Percentiles rank a stretch among this genome's conserved stretches.
These are phyloP conservation scores for Lasioglossum lativentre DNA, from an alignment of 2,888 invertebrate species.

Conservation along the genomic window DNA sequence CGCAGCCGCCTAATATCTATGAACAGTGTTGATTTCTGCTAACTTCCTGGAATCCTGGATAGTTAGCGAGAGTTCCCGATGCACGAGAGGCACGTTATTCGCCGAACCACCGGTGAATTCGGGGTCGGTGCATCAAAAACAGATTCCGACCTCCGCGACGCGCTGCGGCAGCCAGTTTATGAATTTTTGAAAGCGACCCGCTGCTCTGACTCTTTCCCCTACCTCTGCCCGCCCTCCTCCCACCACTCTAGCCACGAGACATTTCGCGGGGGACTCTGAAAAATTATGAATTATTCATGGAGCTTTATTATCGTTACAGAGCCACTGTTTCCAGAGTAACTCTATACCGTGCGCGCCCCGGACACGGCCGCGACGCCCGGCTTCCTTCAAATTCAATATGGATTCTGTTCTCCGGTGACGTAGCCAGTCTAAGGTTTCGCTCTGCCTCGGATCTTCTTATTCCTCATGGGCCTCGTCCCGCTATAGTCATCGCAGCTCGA, in stretches of 20 bases:
- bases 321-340: slow-evolving; percentile 68
- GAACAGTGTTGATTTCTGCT: slow-evolving; percentile 8
- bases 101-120: slow-evolving; percentile 26
- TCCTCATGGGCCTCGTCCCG: slow-evolving; percentile 13
- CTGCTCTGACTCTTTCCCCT: neutral
- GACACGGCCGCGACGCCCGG: slow-evolving; percentile 60
- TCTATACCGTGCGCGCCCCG: slow-evolving; percentile 62
- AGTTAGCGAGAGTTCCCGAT: slow-evolving; percentile 6
- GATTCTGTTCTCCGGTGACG: slow-evolving; percentile 71
- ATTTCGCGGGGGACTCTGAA: slow-evolving; percentile 61
- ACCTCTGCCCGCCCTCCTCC: fast-evolving
- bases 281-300: slow-evolving; percentile 79
- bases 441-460: slow-evolving; percentile 34
- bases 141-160: slow-evolving; percentile 37
- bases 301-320: slow-evolving; percentile 77
- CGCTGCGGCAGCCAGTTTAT: slow-evolving; percentile 53
- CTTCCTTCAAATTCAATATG: slow-evolving; percentile 75
- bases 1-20: neutral
- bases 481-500: neutral
- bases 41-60: neutral
- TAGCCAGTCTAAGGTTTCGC: slow-evolving; percentile 64
- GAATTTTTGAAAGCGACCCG: slow-evolving; percentile 67
- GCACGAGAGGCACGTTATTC: neutral
- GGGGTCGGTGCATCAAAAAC: slow-evolving; percentile 59
- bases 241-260: slow-evolving; percentile 22